Percentiles rank a stretch among this genome's conserved stretches.
These are phyloP conservation scores for Heteromyza rotundicornis DNA, from an alignment of 2,888 invertebrate species.

Conservation along the genomic window DNA sequence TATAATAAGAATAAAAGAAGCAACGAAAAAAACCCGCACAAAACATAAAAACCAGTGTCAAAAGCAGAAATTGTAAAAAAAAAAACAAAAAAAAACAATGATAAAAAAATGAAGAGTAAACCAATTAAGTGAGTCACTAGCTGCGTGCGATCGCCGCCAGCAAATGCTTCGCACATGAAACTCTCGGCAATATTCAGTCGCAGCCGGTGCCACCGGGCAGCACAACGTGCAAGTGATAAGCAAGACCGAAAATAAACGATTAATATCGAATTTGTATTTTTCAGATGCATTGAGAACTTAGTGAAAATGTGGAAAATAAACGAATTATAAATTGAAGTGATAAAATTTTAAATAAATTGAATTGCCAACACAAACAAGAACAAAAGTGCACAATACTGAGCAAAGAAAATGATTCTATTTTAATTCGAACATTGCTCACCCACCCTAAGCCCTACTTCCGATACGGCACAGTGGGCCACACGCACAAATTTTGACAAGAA, in stretches of 20 bases:
- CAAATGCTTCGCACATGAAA: no score
- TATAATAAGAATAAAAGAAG: neutral
- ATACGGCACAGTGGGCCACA: slow-evolving; percentile 41
- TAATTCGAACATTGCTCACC: neutral
- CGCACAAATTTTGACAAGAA: slow-evolving; percentile 22
- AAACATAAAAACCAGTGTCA: neutral
- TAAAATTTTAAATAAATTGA: no score
- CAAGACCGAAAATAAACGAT: no score
- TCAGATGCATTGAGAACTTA: neutral
- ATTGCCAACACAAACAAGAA: neutral
- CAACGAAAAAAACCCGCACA: neutral
- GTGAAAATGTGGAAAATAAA: neutral
- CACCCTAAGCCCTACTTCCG: neutral
- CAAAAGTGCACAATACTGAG: neutral
- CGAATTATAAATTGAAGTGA: no score
- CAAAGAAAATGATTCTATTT: neutral
- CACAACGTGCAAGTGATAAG: no score
- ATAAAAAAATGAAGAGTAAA: neutral
- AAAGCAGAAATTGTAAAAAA: slow-evolving; percentile 42
- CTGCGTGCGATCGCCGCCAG: no score
- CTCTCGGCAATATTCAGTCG: no score
- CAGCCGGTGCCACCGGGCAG: no score
- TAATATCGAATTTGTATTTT: no score
- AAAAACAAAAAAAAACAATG: slow-evolving; percentile 2
- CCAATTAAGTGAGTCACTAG: no score